These are phyloP conservation scores for Polypedilum vanderplanki DNA, from an alignment of 1,140 invertebrate species.

Conservation along the genomic window DNA sequence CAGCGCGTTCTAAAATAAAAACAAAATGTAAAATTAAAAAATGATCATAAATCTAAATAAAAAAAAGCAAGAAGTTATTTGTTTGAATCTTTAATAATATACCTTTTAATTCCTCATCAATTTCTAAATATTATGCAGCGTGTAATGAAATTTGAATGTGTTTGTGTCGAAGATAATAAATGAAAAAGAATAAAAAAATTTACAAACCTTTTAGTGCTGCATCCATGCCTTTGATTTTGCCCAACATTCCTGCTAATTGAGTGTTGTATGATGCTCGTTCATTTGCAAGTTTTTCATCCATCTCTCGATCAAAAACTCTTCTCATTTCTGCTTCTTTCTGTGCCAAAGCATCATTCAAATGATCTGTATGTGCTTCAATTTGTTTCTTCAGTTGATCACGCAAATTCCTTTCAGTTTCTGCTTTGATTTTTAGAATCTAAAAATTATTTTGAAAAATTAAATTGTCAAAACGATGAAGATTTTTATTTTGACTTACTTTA, in stretches of 20 bases:
- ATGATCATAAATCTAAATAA: constrained; percentile 26
- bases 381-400: constrained; percentile 70
- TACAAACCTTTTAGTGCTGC: constrained; percentile 72
- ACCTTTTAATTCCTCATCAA: constrained; percentile 43
- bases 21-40: constrained; percentile 31
- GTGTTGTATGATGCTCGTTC: constrained; percentile 65
- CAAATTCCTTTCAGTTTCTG: constrained; percentile 64
- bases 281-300: constrained; percentile 62
- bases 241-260: constrained; percentile 72
- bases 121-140: constrained; percentile 39
- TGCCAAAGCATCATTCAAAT: constrained; percentile 65
- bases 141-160: constrained; percentile 20
- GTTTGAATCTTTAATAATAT: constrained; percentile 30
- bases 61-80: not conserved
- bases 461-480: not conserved
- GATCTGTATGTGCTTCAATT: constrained; percentile 73
- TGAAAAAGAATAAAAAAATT: constrained; percentile 27
- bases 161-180: no score
- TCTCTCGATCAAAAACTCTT: constrained; percentile 52
- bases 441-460: not conserved
- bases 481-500: constrained; percentile 38
- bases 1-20: constrained; percentile 60
- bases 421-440: constrained; percentile 46
- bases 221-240: constrained; percentile 80
- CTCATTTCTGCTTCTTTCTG: constrained; percentile 64